Evolutionary conservation across 2,888 invertebrate genomes (phyloP).

Genomic region (Eutolmus rufibarbis): DNA sequence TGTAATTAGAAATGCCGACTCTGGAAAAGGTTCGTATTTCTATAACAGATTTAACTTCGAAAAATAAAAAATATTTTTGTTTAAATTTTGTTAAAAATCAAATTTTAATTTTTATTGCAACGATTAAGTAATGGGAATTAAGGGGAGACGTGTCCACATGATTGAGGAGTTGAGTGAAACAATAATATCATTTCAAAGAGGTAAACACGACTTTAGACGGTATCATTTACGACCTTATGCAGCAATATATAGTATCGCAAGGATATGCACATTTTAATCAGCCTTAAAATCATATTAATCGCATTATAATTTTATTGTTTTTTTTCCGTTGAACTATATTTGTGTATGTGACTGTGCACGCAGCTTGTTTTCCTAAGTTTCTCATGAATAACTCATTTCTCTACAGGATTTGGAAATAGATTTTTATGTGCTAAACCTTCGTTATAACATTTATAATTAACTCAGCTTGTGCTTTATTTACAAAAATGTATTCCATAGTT

Average conservation of each 20-base stretch:
- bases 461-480: conserved; percentile 6
- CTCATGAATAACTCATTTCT: not conserved
- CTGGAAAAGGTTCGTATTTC: conserved; percentile 81
- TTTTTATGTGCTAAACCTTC: conserved; percentile 5
- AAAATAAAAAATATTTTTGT: conserved; percentile 2
- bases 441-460: not conserved
- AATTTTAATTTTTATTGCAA: conserved; percentile 36
- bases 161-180: conserved; percentile 98
- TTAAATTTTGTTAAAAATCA: conserved; percentile 48
- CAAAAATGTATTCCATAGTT: not conserved
- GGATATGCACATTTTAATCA: not conserved
- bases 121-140: conserved; percentile 93
- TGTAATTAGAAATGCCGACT: conserved; percentile 92
- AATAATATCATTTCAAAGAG: conserved; percentile 98
- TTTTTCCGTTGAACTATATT: not conserved
- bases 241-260: not conserved
- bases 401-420: not conserved
- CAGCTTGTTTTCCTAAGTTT: conserved; percentile 33
- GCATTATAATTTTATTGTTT: not conserved
- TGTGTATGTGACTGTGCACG: conserved; percentile 23
- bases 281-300: not conserved
- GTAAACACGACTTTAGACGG: conserved; percentile 68
- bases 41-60: not conserved
- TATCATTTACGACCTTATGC: not conserved
- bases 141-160: conserved; percentile 97